Percentiles rank a stretch among this genome's conserved stretches.
Evolutionary conservation across 2,797 vertebrate genomes (phyloP).

Genomic region (Cirrhinus molitorella): DNA sequence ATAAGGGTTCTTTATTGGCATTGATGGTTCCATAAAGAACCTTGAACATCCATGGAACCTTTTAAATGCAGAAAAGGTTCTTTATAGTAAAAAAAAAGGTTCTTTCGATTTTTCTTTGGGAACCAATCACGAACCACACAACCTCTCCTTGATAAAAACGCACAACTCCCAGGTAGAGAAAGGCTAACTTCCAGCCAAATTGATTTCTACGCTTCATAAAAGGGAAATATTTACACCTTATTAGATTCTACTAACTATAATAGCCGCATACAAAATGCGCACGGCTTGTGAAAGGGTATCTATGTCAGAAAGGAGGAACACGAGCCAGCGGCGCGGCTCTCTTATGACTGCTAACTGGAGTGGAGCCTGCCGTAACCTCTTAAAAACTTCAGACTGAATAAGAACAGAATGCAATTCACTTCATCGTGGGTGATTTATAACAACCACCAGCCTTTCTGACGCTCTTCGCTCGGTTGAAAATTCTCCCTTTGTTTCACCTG

Average conservation of each 20-base stretch:
- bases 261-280: conserved; percentile 76
- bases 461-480: conserved; percentile 7
- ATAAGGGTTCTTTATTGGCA: too few relatives aligned
- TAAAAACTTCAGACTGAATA: conserved; percentile 73
- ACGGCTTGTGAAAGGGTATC: conserved; percentile 80
- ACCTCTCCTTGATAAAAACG: conserved; percentile 22
- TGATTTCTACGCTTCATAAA: conserved; percentile 81
- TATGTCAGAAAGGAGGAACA: conserved; percentile 72
- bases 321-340: conserved; percentile 50
- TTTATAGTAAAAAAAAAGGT: too few relatives aligned
- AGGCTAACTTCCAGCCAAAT: conserved; percentile 77
- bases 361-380: conserved; percentile 65
- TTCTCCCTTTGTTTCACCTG: conserved; percentile 9
- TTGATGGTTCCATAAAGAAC: too few relatives aligned
- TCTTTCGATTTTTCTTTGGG: too few relatives aligned
- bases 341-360: conserved; percentile 68
- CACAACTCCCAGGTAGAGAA: conserved; percentile 63
- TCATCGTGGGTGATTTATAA: conserved; percentile 73
- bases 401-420: conserved; percentile 69
- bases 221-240: conserved; percentile 77
- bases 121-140: not conserved
- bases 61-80: too few relatives aligned
- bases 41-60: too few relatives aligned
- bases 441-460: conserved; percentile 35
- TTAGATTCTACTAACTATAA: conserved; percentile 80